Base-by-base conservation (phyloP, 2,888 invertebrate species). In the Trichopria drosophilae region DNA sequence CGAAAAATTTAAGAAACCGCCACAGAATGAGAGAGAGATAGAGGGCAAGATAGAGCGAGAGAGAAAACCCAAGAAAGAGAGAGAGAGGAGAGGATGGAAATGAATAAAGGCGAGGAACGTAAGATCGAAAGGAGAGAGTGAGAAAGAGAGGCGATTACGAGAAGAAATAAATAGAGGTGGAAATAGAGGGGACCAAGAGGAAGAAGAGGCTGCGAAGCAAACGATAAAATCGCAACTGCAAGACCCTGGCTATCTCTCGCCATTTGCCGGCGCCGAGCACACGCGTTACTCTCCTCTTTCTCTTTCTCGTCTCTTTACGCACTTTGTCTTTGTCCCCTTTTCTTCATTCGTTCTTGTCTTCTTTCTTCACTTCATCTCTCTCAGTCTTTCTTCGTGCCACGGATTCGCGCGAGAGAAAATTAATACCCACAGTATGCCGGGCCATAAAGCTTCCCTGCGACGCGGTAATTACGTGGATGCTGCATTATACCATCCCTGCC, bases 381-480 rank as follows among this genome's bases (percentile, higher is more conserved):
- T 10, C n/a, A 23, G 7, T 24, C 20, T 42, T 32, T 22, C 48
- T 44, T 24, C 26, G 20, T 22, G 16, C 12, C 19, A 18, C 13
- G 29, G 22, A 55, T 51, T 39, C 58, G 59, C 58, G 65, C 64
- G 60, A 65, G 64, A 71, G 66, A 63, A 70, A 72, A 72, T 72
- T 72, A 72, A 72, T 71, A 69, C 70, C 65, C 66, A 57, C 40
- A 47, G 58, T 55, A 63, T 64, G 63, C 61, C 55, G 50, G 63
- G 62, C 63, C 68, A 66, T 72, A 72, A 72, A 71, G 71, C 68
- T 71, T 71, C 66, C 64, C 63, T 58, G 66, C 66, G 68, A 70
- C 68, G 69, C 68, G 67, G 71, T 68, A 72, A 71, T 69, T 70
- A 69, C 66, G 66, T 65, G 55, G 60, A 57, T 56, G 57, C n/a